These are phyloP conservation scores for Scopus umbretta DNA, from an alignment of 2,113 vertebrate genomes.

Conservation along the genomic window DNA sequence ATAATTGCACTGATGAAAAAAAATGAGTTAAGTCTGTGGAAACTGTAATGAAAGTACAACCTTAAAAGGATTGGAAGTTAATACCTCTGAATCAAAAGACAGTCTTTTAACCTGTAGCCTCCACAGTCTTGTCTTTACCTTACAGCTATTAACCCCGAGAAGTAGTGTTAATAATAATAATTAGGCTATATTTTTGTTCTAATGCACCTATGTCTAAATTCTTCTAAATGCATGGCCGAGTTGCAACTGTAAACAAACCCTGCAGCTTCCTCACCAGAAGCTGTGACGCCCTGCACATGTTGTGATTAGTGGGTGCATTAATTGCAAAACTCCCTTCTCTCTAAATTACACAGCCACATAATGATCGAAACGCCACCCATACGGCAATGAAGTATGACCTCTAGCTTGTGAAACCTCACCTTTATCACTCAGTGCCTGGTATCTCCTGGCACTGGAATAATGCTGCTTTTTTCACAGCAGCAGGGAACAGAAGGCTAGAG, in stretches of 20 bases:
- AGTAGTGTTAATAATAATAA: neutral
- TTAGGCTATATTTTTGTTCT: neutral
- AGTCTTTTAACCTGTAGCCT: slow-evolving; percentile 28
- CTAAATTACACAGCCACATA: neutral
- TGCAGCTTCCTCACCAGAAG: neutral
- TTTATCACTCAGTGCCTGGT: neutral
- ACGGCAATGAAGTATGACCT: neutral
- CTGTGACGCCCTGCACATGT: neutral
- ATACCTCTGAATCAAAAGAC: slow-evolving; percentile 35
- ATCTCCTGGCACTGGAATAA: neutral
- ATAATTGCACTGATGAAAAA: slow-evolving; percentile 22
- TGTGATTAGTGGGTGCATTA: neutral
- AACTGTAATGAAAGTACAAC: slow-evolving; percentile 35
- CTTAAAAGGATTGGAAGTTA: slow-evolving; percentile 41
- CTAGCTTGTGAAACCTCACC: neutral
- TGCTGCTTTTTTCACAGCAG: neutral
- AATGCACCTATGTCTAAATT: neutral
- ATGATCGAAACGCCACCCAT: neutral
- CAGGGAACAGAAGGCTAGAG: neutral
- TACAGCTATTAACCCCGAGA: neutral
- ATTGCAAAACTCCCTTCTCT: neutral
- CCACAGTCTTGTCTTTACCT: neutral
- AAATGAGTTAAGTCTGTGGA: neutral
- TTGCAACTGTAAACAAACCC: neutral
- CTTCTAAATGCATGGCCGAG: neutral